These are phyloP conservation scores for Uria aalge DNA, from an alignment of 2,113 vertebrate species.

Conservation along the genomic window DNA sequence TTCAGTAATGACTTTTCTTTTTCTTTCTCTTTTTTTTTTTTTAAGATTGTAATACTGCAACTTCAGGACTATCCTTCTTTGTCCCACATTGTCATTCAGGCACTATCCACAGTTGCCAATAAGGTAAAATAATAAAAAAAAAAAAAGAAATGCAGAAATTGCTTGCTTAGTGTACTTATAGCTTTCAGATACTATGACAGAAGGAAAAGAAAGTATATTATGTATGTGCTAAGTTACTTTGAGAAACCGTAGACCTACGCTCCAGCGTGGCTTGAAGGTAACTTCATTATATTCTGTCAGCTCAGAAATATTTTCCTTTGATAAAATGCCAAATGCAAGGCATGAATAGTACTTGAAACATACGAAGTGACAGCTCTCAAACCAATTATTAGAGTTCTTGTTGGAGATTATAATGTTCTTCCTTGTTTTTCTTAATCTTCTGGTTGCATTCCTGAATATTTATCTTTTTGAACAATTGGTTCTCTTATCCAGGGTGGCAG, in stretches of 20 bases:
- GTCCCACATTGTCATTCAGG: conserved; percentile 85
- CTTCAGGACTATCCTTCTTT: conserved; percentile 82
- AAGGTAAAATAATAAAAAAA: conserved; percentile 77
- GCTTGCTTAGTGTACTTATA: not conserved
- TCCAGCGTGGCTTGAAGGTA: not conserved
- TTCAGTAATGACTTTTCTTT: not conserved
- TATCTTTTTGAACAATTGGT: not conserved
- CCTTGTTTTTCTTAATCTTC: not conserved
- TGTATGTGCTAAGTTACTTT: not conserved
- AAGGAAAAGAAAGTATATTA: not conserved
- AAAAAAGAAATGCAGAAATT: not conserved
- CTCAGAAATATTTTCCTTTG: not conserved
- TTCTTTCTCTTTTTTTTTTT: not conserved
- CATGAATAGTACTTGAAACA: not conserved
- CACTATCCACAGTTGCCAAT: conserved; percentile 81
- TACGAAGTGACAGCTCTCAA: not conserved
- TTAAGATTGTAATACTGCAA: conserved; percentile 79
- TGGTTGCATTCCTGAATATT: not conserved
- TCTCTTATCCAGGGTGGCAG: not conserved
- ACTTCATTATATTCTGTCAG: not conserved
- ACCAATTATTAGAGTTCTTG: not conserved
- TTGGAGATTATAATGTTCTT: not conserved
- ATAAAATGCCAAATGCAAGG: not conserved
- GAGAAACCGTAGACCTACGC: not conserved
- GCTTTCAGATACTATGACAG: not conserved